These are phyloP conservation scores for Euglossa dilemma DNA, from an alignment of 1,140 invertebrate species.

Conservation along the genomic window DNA sequence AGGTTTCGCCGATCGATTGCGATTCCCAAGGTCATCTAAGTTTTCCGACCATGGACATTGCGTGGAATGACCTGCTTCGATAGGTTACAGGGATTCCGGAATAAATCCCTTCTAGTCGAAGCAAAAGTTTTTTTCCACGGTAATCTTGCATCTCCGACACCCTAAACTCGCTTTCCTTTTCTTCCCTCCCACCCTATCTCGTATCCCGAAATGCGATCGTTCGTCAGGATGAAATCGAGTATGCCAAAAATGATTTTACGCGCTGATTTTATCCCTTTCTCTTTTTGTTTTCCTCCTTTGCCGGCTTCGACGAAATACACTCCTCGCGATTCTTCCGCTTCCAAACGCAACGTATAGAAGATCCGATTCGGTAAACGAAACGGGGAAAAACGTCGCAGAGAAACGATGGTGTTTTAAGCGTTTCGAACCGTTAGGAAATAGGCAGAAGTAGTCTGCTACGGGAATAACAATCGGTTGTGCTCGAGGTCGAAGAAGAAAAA, in stretches of 20 bases:
- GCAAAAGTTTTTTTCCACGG: conserved; percentile 66
- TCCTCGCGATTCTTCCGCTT: conserved; percentile 27
- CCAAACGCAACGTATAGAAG: conserved; percentile 44
- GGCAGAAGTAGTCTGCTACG: neutral
- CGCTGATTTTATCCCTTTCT: neutral
- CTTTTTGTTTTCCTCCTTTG: neutral
- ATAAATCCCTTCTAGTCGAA: conserved; percentile 58
- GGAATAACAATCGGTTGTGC: neutral
- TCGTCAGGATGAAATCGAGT: conserved; percentile 72
- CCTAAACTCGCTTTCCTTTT: conserved; percentile 38
- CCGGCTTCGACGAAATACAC: neutral
- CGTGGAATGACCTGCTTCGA: conserved; percentile 68
- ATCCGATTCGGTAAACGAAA: neutral
- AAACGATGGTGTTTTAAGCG: neutral
- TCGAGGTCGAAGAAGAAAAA: conserved; percentile 37
- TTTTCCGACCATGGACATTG: conserved; percentile 67
- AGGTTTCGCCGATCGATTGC: conserved; percentile 64
- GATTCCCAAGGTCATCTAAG: conserved; percentile 73
- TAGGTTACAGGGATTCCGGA: conserved; percentile 59
- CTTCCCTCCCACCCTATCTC: conserved; percentile 23
- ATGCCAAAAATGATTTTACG: conserved; percentile 60
- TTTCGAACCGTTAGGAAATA: neutral
- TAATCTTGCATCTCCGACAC: conserved; percentile 72
- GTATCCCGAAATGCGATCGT: conserved; percentile 58
- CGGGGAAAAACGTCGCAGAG: neutral